These are phyloP conservation scores for Archips xylosteana DNA, from an alignment of 2,888 invertebrate genomes.

Conservation along the genomic window DNA sequence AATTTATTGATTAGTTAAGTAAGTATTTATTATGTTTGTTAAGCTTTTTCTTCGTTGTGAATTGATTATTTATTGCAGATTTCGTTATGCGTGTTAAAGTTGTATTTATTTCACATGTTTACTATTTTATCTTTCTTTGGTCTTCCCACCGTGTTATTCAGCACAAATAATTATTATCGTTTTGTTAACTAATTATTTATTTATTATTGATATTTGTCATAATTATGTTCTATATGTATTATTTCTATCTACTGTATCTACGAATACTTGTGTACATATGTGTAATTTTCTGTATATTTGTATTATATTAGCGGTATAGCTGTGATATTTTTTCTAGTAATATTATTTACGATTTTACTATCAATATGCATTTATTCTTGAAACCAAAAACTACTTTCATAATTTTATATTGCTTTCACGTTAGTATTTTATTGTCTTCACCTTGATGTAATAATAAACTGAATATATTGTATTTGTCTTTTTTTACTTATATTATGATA, in stretches of 20 bases:
- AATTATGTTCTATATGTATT: slow-evolving; percentile 10
- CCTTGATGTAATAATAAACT: background rate
- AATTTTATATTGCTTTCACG: background rate
- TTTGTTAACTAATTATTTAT: slow-evolving; percentile 16
- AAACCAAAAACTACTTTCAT: slow-evolving; percentile 38
- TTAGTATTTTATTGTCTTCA: background rate
- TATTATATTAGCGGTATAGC: slow-evolving; percentile 63
- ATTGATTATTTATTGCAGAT: slow-evolving; percentile 61
- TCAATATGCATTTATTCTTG: slow-evolving; percentile 24
- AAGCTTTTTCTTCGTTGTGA: slow-evolving; percentile 50
- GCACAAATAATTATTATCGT: slow-evolving; percentile 31
- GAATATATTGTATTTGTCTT: background rate
- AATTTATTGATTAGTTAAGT: slow-evolving; percentile 48
- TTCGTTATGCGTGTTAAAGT: slow-evolving; percentile 59
- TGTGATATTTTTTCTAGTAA: slow-evolving; percentile 63
- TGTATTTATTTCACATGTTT: slow-evolving; percentile 41
- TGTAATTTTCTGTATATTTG: slow-evolving; percentile 24
- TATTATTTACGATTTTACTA: slow-evolving; percentile 14
- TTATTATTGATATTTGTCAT: slow-evolving; percentile 21
- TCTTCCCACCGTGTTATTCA: slow-evolving; percentile 38
- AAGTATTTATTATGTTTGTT: slow-evolving; percentile 53
- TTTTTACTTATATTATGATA: background rate
- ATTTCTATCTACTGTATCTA: slow-evolving; percentile 19
- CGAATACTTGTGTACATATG: background rate
- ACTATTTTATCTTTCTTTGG: slow-evolving; percentile 25